These are phyloP conservation scores for Sinentomon sp. DNA, from an alignment of 2,888 invertebrate genomes.

Conservation along the genomic window DNA sequence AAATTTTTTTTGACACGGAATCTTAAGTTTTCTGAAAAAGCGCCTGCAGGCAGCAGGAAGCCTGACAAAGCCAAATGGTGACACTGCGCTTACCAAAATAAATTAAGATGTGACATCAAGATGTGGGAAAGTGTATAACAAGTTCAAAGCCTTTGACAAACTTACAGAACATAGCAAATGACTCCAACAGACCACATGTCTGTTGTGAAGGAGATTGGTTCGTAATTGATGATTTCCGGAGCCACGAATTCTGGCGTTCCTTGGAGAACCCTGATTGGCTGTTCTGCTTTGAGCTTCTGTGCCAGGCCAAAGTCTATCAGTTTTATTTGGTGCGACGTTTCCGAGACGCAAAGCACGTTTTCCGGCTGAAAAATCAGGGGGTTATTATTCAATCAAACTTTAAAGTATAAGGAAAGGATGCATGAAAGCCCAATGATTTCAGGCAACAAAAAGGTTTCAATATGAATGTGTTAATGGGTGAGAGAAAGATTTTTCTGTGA, in stretches of 20 bases:
- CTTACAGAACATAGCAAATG: conserved; percentile 75
- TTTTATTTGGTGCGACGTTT: conserved; percentile 61
- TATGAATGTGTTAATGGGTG: too few species aligned
- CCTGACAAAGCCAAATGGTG: too few species aligned
- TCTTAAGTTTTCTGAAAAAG: too few species aligned
- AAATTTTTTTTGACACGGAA: too few species aligned
- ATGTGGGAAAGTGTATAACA: not conserved
- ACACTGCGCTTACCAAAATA: too few species aligned
- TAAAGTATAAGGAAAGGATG: not conserved
- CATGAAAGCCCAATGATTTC: too few species aligned
- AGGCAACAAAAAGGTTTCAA: too few species aligned
- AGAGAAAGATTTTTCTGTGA: too few species aligned
- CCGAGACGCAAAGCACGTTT: conserved; percentile 70
- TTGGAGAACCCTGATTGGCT: conserved; percentile 41
- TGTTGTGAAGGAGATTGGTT: conserved; percentile 50
- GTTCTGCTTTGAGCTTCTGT: conserved; percentile 34
- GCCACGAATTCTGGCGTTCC: conserved; percentile 83
- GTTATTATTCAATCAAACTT: not conserved
- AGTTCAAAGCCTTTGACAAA: too few species aligned
- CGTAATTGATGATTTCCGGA: conserved; percentile 73
- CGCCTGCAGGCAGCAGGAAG: too few species aligned
- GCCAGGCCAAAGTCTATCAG: conserved; percentile 84
- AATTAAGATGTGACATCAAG: not conserved
- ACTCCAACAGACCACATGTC: conserved; percentile 95
- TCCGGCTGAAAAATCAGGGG: conserved; percentile 35